phyloP scores from a whole-genome alignment of 2,113 vertebrate species.

The Melozone crissalis region DNA sequence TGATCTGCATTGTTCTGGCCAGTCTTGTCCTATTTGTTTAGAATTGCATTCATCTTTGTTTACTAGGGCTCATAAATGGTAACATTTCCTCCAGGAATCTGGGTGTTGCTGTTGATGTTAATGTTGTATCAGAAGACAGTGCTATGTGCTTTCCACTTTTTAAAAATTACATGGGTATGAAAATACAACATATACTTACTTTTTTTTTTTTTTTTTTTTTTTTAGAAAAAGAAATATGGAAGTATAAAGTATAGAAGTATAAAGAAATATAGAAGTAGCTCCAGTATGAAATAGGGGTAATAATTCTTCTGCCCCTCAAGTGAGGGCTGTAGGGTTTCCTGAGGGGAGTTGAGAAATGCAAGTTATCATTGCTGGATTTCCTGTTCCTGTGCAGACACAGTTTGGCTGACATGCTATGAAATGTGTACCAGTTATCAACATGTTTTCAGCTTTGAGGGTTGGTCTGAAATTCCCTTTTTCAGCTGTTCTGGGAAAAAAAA shows the following conservation, averaged over 20 bases:
- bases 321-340: background rate
- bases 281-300: background rate
- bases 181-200: background rate
- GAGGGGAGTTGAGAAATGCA: conserved; percentile 26
- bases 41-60: conserved; percentile 2
- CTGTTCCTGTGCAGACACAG: conserved; percentile 5
- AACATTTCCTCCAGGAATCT: background rate
- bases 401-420: background rate
- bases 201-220: background rate
- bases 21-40: conserved; percentile 26
- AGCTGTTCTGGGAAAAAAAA: background rate
- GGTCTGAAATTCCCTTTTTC: background rate
- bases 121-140: background rate
- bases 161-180: background rate
- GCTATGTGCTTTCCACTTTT: background rate
- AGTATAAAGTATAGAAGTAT: background rate
- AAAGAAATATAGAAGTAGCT: background rate
- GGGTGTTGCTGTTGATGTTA: background rate
- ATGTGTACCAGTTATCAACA: background rate
- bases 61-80: background rate
- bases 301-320: background rate
- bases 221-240: background rate
- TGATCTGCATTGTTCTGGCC: background rate
- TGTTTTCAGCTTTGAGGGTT: background rate
- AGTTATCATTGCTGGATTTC: conserved; percentile 47